Conservation (phyloP, 2,888 invertebrate genomes). For the Stramonita haemastoma region DNA sequence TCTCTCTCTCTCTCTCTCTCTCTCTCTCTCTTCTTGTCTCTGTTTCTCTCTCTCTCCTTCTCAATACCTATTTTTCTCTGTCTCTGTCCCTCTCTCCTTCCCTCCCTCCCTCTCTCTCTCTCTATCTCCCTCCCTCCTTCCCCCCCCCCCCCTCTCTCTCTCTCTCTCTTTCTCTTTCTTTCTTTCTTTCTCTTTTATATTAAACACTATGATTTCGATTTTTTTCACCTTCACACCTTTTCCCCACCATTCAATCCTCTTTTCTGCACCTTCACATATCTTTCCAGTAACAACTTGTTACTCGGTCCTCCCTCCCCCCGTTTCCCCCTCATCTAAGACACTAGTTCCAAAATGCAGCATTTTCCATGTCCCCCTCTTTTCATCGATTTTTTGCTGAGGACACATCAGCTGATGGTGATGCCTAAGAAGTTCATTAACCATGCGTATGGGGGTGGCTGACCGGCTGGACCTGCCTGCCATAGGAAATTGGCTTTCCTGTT, state of each 20-base stretch:
- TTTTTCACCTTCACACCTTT: neutral
- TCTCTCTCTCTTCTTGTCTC: neutral
- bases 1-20: neutral
- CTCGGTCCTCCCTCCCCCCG: no score
- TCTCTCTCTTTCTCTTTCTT: slow-evolving; percentile 34
- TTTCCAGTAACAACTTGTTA: neutral
- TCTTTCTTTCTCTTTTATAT: slow-evolving; percentile 8
- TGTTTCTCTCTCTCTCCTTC: neutral
- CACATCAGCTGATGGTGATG: no score
- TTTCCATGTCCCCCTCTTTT: no score
- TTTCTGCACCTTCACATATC: no score
- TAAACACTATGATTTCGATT: neutral
- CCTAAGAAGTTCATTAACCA: no score
- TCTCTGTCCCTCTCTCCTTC: slow-evolving; percentile 16
- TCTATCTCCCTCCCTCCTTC: slow-evolving; percentile 32
- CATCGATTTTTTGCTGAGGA: no score
- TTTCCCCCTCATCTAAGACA: neutral
- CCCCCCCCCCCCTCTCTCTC: slow-evolving; percentile 1
- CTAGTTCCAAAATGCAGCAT: neutral
- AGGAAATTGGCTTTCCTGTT: no score
- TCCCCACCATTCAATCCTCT: no score
- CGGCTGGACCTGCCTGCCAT: no score
- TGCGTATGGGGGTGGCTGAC: no score
- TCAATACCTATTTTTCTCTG: neutral
- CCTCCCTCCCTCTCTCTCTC: slow-evolving; percentile 21